Evolutionary conservation across 1,140 invertebrate species (phyloP).

Genomic region (Panulirus ornatus): DNA sequence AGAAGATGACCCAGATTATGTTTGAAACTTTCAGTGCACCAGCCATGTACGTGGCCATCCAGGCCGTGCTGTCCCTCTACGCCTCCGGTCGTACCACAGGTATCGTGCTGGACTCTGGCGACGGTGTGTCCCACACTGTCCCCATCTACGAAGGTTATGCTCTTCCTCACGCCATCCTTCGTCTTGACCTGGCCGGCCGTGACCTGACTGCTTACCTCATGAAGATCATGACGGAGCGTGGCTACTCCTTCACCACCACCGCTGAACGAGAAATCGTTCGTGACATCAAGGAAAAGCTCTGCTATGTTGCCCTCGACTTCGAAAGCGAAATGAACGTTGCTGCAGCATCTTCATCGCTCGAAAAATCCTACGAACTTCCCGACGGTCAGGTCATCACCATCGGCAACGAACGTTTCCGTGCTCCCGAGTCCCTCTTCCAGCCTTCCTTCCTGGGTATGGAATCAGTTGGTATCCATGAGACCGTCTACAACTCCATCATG

Average conservation of each 20-base stretch:
- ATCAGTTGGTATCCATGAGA: constrained; percentile 68
- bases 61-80: constrained; percentile 94
- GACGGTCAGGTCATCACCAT: neutral
- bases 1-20: constrained; percentile 95
- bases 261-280: constrained; percentile 38
- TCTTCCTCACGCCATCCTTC: constrained; percentile 41
- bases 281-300: constrained; percentile 35
- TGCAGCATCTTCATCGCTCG: constrained; percentile 76
- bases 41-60: constrained; percentile 95
- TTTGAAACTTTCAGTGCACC: constrained; percentile 96
- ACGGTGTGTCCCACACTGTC: constrained; percentile 40
- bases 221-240: constrained; percentile 32
- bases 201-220: constrained; percentile 78
- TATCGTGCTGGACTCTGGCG: constrained; percentile 47
- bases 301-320: constrained; percentile 41
- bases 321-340: constrained; percentile 76
- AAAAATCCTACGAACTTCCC: constrained; percentile 3
- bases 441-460: constrained; percentile 97
- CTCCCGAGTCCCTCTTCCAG: constrained; percentile 93
- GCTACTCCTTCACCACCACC: constrained; percentile 22
- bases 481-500: constrained; percentile 70
- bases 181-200: constrained; percentile 80
- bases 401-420: neutral
- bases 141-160: constrained; percentile 47
- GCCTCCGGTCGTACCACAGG: constrained; percentile 94